phyloP scores from a whole-genome alignment of 2,113 vertebrate species.

The Dasypus novemcinctus region DNA sequence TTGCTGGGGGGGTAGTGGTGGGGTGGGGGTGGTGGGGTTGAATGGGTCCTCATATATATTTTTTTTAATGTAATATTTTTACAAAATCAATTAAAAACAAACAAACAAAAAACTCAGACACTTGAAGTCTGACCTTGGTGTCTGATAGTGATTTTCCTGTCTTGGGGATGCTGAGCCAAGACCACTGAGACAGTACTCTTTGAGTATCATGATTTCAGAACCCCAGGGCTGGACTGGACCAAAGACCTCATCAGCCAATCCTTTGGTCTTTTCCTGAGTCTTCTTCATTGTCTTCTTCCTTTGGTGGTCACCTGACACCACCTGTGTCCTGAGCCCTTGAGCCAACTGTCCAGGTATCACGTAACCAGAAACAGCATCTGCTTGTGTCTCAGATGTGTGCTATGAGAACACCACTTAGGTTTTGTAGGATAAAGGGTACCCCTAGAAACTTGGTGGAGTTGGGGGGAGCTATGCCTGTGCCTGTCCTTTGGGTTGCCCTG shows the following conservation, averaged over 20 bases:
- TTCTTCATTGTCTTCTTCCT: no score
- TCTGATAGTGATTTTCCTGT: background rate
- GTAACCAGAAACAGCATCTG: background rate
- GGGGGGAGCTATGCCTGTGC: background rate
- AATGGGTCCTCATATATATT: no score
- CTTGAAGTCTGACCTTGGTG: background rate
- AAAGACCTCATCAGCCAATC: background rate
- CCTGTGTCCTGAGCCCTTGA: background rate
- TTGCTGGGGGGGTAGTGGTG: no score
- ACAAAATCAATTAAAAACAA: no score
- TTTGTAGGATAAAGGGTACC: background rate
- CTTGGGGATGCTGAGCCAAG: background rate
- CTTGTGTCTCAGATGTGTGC: background rate
- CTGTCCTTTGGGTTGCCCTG: background rate
- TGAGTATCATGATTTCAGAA: background rate
- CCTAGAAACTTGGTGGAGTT: background rate
- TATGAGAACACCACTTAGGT: background rate
- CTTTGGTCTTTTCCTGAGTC: background rate
- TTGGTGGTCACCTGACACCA: no score
- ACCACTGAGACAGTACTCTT: background rate
- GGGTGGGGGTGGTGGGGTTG: no score
- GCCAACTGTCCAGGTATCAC: background rate
- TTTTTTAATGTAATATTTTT: no score
- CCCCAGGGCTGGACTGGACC: background rate
- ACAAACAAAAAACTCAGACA: background rate